Percentiles rank a stretch among this genome's conserved stretches.
These are phyloP conservation scores for Sphaerophoria taeniata DNA, from an alignment of 2,888 invertebrate genomes.

Conservation along the genomic window DNA sequence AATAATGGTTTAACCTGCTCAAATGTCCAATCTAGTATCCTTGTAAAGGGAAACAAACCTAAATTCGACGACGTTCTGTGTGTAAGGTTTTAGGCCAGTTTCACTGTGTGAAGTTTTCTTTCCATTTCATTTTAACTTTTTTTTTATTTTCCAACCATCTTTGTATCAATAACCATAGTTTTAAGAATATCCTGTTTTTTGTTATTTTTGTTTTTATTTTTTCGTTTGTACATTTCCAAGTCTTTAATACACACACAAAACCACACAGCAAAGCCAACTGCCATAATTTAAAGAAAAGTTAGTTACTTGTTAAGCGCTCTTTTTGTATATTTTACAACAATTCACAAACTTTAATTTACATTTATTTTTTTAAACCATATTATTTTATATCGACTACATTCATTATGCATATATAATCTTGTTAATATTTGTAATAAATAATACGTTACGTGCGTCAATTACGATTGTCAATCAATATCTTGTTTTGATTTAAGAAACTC, in stretches of 20 bases:
- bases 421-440: constrained; percentile 68
- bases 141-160: constrained; percentile 48
- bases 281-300: constrained; percentile 69
- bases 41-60: constrained; percentile 50
- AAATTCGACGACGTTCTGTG: constrained; percentile 67
- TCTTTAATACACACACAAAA: constrained; percentile 46
- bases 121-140: constrained; percentile 37
- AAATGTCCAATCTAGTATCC: constrained; percentile 76
- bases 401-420: constrained; percentile 27
- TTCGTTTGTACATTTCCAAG: constrained; percentile 34
- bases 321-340: constrained; percentile 80
- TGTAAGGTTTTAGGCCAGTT: constrained; percentile 65
- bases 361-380: constrained; percentile 60
- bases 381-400: constrained; percentile 52
- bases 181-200: constrained; percentile 42
- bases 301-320: constrained; percentile 79
- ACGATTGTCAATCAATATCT: background rate
- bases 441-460: constrained; percentile 61
- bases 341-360: constrained; percentile 66
- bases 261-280: constrained; percentile 70
- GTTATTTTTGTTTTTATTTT: constrained; percentile 27
- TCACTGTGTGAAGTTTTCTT: constrained; percentile 55
- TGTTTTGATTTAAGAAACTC: too few species aligned
- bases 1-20: constrained; percentile 66
- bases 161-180: constrained; percentile 49